phyloP scores from a whole-genome alignment of 2,797 vertebrate genomes.

The Amphiprion clarkii region DNA sequence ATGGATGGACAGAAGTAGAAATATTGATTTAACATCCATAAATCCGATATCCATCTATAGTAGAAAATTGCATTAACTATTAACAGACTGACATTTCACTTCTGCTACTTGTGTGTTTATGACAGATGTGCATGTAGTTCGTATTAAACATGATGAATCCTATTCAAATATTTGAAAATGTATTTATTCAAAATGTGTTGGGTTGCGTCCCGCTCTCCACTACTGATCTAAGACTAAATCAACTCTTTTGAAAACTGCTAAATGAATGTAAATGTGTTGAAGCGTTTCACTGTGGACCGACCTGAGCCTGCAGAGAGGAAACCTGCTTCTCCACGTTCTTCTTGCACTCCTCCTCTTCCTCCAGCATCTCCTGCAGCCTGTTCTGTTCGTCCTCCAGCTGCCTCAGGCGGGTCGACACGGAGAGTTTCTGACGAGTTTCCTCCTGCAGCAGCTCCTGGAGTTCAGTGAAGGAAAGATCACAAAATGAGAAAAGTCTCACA shows the following conservation, averaged over 20 bases:
- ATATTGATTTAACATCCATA: too few relatives aligned
- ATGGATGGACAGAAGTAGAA: too few relatives aligned
- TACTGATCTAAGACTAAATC: neutral
- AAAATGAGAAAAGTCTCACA: slow-evolving; percentile 10
- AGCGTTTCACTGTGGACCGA: slow-evolving; percentile 49
- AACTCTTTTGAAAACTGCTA: too few relatives aligned
- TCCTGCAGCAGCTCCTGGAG: slow-evolving; percentile 93
- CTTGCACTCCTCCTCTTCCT: slow-evolving; percentile 96
- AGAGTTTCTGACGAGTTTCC: slow-evolving; percentile 95
- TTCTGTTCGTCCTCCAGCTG: slow-evolving; percentile 95
- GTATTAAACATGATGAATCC: too few relatives aligned
- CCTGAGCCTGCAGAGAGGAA: slow-evolving; percentile 90
- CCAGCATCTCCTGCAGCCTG: slow-evolving; percentile 90
- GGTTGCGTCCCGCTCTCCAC: too few relatives aligned
- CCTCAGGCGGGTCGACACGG: slow-evolving; percentile 90
- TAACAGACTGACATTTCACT: too few relatives aligned
- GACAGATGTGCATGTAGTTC: too few relatives aligned
- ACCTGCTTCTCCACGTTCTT: slow-evolving; percentile 93
- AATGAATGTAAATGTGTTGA: neutral
- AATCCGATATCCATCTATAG: too few relatives aligned
- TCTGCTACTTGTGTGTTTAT: too few relatives aligned
- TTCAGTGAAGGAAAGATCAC: neutral
- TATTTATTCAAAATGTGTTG: too few relatives aligned
- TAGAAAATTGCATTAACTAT: too few relatives aligned
- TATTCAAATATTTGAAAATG: too few relatives aligned